Base-by-base conservation (phyloP, 2,113 vertebrate species). In the Apistogramma diplotaenia region DNA sequence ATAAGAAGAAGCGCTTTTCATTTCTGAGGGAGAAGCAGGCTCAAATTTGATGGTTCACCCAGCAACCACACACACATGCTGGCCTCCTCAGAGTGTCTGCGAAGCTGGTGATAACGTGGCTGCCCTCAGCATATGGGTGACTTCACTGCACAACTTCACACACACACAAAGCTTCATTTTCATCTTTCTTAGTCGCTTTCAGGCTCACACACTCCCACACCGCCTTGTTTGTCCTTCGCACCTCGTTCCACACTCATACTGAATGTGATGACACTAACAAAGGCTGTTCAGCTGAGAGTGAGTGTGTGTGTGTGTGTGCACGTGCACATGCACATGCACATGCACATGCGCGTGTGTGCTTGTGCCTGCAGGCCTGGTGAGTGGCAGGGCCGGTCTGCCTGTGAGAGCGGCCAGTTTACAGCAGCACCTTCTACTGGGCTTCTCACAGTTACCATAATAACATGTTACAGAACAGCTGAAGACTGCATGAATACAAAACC, bases 111-210 rank as follows among this genome's bases (percentile, higher is more conserved):
- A 91, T 94, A 85, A 80, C 79, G 87, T 61, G 92, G 49, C 81
- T 91, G 84, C 92, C 91, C 91, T 91, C 80, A 90, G 79, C 93
- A 93, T 94, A 92, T 91, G 89, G 88, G 73, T 59, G 51, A 72
- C 88, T 89, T 88, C 84, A 75, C 83, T 74, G 85, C 15, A 40
- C 46, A 49, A 12, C 15, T 5, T 15, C 46, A 49, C 16, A 49
- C 3, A 51, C 16, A 18, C 16, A 19, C 16, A 43, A 67, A 61
- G 29, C n/a, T 79, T 81, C 76, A 70, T 82, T 89, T 90, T 82
- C 75, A 80, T 85, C 75, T 89, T 31, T 71, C 61, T 85, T 75
- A 75, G 72, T 82, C 79, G 35, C 75, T 74, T 79, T 60, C 40
- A 81, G 85, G 76, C 72, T 88, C 81, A 81, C 89, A 90, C 77